Evolutionary conservation across 2,797 vertebrate genomes (phyloP), one percentile per base, ranked within the genome.

Genomic region (Malurus leucopterus): DNA sequence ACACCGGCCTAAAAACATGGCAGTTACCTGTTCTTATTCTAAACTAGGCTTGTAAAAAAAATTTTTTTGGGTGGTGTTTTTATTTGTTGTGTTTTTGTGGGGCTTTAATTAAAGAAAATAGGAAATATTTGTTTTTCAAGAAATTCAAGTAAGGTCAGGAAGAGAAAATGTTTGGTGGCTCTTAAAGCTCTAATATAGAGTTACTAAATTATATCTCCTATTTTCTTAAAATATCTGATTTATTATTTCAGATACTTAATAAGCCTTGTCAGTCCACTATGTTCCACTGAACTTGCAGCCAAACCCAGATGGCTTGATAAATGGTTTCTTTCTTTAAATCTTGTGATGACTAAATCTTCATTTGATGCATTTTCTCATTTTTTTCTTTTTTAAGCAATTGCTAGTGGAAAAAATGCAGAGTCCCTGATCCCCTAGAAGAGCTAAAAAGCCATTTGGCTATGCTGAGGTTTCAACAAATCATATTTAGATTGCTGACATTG

Each of bases 401-500:
- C 82, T 63, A 1, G 41, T 90, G 87, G 73, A 90, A 92, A 90
- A 85, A 90, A 88, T 23, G 40, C 13, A 21, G 13, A 23, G 9
- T 44, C 38, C 47, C 21, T 43, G 41, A 64, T 93, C 20, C 47
- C 44, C 49, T 86, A 26, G 36, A 80, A 69, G 30, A 68, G 29
- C 81, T 86, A 17, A 70, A 55, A 84, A 70, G 40, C 44, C 44
- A 13, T 78, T 91, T 92, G 64, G 71, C 74, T 30, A 4, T 91
- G 54, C 76, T 75, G 22, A 82, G 75, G 40, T 82, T 91, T 84
- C 88, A 88, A 21, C 90, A 94, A 82, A 82, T 92, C 84, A 36
- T 79, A 73, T 84, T 91, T 89, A 76, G 71, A 54, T 92, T 43
- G 50, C 86, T 88, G 80, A 91, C 91, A 84, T 32, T 76, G 92